Percentiles rank a stretch among this genome's conserved stretches.
Evolutionary conservation across 2,888 invertebrate genomes (phyloP).

Genomic region (Tenthredo scrophulariae): DNA sequence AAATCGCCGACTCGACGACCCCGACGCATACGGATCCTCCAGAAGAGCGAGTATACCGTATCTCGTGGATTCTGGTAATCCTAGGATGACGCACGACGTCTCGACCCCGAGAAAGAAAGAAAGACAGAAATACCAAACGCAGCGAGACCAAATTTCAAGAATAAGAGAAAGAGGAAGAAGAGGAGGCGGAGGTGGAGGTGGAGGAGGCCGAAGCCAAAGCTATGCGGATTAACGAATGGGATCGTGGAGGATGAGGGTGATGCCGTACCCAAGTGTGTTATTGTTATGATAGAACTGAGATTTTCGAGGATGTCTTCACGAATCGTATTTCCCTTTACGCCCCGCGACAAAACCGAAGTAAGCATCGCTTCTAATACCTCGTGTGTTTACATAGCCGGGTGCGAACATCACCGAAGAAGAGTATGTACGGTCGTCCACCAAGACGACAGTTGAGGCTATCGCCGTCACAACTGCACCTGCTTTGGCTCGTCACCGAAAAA

Average conservation of each 20-base stretch:
- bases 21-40: background rate
- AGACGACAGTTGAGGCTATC: conserved; percentile 33
- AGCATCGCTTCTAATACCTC: conserved; percentile 57
- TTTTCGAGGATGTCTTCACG: conserved; percentile 58
- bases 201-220: conserved; percentile 56
- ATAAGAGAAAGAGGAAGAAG: conserved; percentile 51
- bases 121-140: conserved; percentile 69
- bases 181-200: background rate
- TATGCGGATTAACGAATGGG: conserved; percentile 67
- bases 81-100: conserved; percentile 66
- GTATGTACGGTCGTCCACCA: conserved; percentile 2
- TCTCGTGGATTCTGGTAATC: conserved; percentile 66
- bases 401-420: conserved; percentile 28
- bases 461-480: conserved; percentile 37
- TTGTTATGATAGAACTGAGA: conserved; percentile 59
- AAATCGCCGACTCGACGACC: conserved; percentile 4
- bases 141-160: conserved; percentile 60
- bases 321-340: conserved; percentile 25
- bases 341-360: background rate
- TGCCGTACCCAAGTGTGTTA: conserved; percentile 57
- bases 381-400: conserved; percentile 57
- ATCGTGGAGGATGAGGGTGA: conserved; percentile 36
- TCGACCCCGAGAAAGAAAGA: conserved; percentile 56
- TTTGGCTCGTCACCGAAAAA: conserved; percentile 34
- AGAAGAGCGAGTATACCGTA: background rate